A percentile compares a stretch with the other conserved stretches of the same genome.
Evolutionary conservation across 2,797 vertebrate species (phyloP).

Genomic region (Alouatta caraya): DNA sequence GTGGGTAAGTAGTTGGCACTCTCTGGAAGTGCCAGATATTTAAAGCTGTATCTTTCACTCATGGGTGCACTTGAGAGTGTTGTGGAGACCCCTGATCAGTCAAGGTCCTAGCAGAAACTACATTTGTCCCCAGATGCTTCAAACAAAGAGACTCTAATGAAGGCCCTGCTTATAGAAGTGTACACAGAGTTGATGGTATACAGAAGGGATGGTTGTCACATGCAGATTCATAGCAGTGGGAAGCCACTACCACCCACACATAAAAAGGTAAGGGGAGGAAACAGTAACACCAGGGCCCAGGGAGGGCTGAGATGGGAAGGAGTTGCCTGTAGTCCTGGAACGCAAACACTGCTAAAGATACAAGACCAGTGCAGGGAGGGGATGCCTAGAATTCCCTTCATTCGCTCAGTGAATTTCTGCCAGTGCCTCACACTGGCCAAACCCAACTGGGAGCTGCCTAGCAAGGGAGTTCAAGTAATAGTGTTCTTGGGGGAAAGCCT

Average conservation of each 20-base stretch:
- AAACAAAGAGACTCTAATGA: not conserved
- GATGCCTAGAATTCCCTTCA: not conserved
- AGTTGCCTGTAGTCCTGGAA: not conserved
- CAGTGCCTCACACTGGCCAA: not conserved
- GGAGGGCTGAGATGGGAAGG: not conserved
- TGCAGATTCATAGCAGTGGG: not conserved
- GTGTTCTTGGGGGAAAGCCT: not conserved
- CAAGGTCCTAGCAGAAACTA: not conserved
- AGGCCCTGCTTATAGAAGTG: not conserved
- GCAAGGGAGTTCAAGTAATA: not conserved
- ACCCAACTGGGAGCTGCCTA: not conserved
- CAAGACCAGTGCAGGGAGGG: not conserved
- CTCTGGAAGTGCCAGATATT: not conserved
- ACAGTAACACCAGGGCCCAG: not conserved
- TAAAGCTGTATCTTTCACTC: conserved; percentile 1
- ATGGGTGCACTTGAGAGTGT: not conserved
- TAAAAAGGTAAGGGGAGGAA: not conserved
- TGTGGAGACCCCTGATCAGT: not conserved
- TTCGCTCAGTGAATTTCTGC: not conserved
- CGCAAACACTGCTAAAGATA: not conserved
- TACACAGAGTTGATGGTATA: not conserved
- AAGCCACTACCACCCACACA: not conserved
- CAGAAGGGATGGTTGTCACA: not conserved
- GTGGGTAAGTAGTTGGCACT: not conserved
- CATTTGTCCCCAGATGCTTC: not conserved